Conservation (phyloP, 1,140 invertebrate genomes). For the Nasonia giraulti region DNA sequence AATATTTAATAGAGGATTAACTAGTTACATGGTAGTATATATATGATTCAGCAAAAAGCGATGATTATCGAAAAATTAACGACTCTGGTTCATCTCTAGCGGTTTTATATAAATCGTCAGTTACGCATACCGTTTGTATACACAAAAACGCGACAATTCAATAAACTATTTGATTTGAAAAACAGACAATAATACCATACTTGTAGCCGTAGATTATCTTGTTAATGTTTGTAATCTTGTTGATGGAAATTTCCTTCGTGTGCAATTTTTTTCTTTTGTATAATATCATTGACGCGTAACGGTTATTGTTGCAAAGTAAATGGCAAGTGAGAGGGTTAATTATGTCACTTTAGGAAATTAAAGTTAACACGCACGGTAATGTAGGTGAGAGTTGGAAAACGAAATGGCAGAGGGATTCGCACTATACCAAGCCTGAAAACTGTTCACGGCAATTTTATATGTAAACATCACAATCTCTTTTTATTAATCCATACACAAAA, state of each 20-base stretch:
- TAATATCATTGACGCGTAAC: slow-evolving; percentile 21
- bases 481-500: background rate
- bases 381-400: slow-evolving; percentile 52
- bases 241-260: background rate
- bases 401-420: slow-evolving; percentile 51
- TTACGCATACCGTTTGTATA: background rate
- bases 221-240: slow-evolving; percentile 7
- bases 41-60: slow-evolving; percentile 14
- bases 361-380: slow-evolving; percentile 47
- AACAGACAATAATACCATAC: background rate
- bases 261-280: background rate
- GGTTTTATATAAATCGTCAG: slow-evolving; percentile 1
- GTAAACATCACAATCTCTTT: slow-evolving; percentile 27
- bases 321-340: slow-evolving; percentile 46
- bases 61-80: slow-evolving; percentile 36
- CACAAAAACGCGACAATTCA: background rate
- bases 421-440: slow-evolving; percentile 42
- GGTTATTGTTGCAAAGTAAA: slow-evolving; percentile 36
- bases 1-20: background rate
- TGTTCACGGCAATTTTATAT: slow-evolving; percentile 36
- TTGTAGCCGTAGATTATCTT: background rate
- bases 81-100: slow-evolving; percentile 21
- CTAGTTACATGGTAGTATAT: slow-evolving; percentile 15
- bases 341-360: slow-evolving; percentile 26
- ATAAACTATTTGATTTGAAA: background rate